Evolutionary conservation across 2,888 invertebrate species (phyloP).

Genomic region (Cosmia trapezina): DNA sequence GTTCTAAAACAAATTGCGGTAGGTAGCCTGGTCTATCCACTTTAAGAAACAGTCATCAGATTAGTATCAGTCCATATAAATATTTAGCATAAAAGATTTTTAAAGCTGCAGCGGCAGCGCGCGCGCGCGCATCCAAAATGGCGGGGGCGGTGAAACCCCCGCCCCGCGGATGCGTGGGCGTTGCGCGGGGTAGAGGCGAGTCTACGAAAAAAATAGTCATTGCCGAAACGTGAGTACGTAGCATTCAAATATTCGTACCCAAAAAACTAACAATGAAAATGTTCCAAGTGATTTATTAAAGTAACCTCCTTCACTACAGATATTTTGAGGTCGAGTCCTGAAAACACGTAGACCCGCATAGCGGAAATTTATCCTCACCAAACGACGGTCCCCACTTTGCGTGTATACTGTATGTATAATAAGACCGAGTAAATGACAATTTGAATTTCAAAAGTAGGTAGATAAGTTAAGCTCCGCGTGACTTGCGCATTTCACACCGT

Average conservation of each 20-base stretch:
- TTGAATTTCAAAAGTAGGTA: constrained; percentile 85
- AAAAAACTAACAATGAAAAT: constrained; percentile 55
- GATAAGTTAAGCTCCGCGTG: constrained; percentile 85
- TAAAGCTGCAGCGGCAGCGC: no score
- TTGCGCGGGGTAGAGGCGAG: no score
- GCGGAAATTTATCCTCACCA: constrained; percentile 72
- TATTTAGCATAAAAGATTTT: no score
- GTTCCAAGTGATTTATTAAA: constrained; percentile 67
- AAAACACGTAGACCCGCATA: constrained; percentile 71
- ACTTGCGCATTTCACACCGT: constrained; percentile 89
- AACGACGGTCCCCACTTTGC: constrained; percentile 70
- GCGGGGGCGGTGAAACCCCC: no score
- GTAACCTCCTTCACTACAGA: constrained; percentile 58
- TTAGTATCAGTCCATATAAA: no score
- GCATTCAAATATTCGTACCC: constrained; percentile 31
- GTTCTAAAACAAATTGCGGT: no score
- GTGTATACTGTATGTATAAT: constrained; percentile 80
- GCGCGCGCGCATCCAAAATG: no score
- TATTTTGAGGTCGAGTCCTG: constrained; percentile 67
- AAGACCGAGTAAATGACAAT: constrained; percentile 82
- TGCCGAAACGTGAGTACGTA: constrained; percentile 24
- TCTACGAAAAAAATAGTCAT: constrained; percentile 45
- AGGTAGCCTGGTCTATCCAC: no score
- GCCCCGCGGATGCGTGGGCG: no score
- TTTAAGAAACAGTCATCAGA: no score